Percentiles rank a stretch among this genome's conserved stretches.
Conservation (phyloP, 2,888 invertebrate genomes). For the Epistrophe eligans region DNA sequence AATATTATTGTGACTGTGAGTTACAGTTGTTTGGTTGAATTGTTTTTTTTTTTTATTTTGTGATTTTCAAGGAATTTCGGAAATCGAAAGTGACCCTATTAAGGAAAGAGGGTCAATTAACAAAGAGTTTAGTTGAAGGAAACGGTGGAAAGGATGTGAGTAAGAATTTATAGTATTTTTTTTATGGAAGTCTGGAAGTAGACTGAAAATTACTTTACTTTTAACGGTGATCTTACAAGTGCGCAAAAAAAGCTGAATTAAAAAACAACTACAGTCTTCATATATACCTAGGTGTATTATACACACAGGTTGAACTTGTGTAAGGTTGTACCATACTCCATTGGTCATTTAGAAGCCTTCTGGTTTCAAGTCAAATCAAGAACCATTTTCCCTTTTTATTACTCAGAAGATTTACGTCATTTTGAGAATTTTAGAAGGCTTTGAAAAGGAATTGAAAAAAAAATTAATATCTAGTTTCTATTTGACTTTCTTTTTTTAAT, state of each 20-base stretch:
- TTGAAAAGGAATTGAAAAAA: no score
- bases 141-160: constrained; percentile 22
- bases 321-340: no score
- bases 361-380: no score
- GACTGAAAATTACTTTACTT: background rate
- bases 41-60: constrained; percentile 36
- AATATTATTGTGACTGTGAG: constrained; percentile 65
- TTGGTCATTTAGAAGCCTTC: no score
- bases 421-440: no score
- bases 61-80: constrained; percentile 45
- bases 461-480: no score
- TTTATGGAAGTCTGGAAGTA: background rate
- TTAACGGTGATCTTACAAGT: background rate
- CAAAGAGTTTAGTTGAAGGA: constrained; percentile 2
- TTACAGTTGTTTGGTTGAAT: constrained; percentile 26
- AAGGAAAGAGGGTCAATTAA: constrained; percentile 26
- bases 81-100: constrained; percentile 49
- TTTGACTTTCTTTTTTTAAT: no score
- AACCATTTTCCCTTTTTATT: no score
- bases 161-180: background rate
- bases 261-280: no score
- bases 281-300: no score
- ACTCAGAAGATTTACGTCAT: no score
- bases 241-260: background rate
- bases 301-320: no score